Conservation (phyloP, 2,797 vertebrate species). For the Acrossocheilus fasciatus region DNA sequence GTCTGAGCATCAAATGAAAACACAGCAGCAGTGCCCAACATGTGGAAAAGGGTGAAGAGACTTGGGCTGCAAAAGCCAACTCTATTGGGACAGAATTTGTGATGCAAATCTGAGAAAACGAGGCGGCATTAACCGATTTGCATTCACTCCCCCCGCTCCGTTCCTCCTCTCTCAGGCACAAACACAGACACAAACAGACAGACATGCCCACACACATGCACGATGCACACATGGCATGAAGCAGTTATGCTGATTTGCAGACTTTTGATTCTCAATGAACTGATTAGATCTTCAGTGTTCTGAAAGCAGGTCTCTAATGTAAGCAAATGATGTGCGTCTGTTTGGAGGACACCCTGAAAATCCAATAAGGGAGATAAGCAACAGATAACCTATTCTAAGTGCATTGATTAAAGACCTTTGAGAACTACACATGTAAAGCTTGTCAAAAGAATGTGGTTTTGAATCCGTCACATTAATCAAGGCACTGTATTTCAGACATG, state of each 20-base stretch:
- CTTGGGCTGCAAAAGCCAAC: slow-evolving; percentile 3
- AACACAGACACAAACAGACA: background rate
- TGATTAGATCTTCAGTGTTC: slow-evolving; percentile 23
- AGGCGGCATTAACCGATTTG: slow-evolving; percentile 48
- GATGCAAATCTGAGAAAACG: slow-evolving; percentile 56
- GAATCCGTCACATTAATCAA: background rate
- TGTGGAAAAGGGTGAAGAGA: slow-evolving; percentile 17
- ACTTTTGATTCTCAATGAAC: slow-evolving; percentile 9
- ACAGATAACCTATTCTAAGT: slow-evolving; percentile 18
- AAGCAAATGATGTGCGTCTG: background rate
- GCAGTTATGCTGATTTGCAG: slow-evolving; percentile 29
- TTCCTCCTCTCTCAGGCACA: slow-evolving; percentile 17
- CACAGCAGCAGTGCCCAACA: slow-evolving; percentile 2
- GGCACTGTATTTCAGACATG: background rate
- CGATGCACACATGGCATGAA: slow-evolving; percentile 17
- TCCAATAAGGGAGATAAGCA: slow-evolving; percentile 24
- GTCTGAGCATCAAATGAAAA: slow-evolving; percentile 14
- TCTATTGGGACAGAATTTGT: slow-evolving; percentile 52
- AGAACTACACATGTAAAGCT: background rate
- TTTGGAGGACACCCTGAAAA: background rate
- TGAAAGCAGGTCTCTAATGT: slow-evolving; percentile 15
- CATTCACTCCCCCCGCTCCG: slow-evolving; percentile 48
- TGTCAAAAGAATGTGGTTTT: background rate
- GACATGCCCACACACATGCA: slow-evolving; percentile 32
- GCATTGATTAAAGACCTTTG: slow-evolving; percentile 11